Evolutionary conservation across 2,113 vertebrate genomes (phyloP), one percentile per base, ranked within the genome.

Genomic region (Cryptomyrus ogoouensis): DNA sequence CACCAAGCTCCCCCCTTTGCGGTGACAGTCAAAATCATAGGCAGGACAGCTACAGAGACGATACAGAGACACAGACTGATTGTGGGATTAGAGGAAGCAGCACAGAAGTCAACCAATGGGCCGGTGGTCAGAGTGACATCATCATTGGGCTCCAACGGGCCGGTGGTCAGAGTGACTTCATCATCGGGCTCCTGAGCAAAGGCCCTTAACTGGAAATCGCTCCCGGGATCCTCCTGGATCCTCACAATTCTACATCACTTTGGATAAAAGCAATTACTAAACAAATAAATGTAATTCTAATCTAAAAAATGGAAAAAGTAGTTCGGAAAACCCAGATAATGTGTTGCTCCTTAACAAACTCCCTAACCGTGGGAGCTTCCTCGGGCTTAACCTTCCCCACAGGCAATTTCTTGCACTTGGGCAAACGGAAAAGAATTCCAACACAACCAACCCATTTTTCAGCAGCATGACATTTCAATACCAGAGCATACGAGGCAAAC

Each of bases 391-490:
- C 88, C 89, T 56, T 35, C 39, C 49, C 90, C 12, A 90, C 70
- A 84, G 90, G 85, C 1, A 27, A 31, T 46, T 92, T 93, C 90
- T 93, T 92, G 87, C 91, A 90, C 92, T 93, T 74, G 2, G 13
- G 47, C 17, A 47, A 89, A 31, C 46, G 53, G 49, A 53, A 52
- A n/a, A 56, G 9, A 90, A 87, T 83, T 83, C 8, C 77, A 83
- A 44, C 44, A 53, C 42, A 52, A 35, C 12, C 42, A 50, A 13
- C 24, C 44, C 3, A n/a, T 66, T 44, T 83, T 39, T 39, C 77
- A 44, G 77, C 15, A 83, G 77, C 35, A 5, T 83, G 74, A 39
- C 74, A 77, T 7, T 62, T 62, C 21, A 62, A 77, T 80, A 19
- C 35, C 13, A 80, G 35, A 39, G 6, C 1, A n/a, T 58, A 58